Evolutionary conservation across 2,888 invertebrate genomes (phyloP), one percentile per base, ranked within the genome.

Genomic region (Platycnemis pennipes): DNA sequence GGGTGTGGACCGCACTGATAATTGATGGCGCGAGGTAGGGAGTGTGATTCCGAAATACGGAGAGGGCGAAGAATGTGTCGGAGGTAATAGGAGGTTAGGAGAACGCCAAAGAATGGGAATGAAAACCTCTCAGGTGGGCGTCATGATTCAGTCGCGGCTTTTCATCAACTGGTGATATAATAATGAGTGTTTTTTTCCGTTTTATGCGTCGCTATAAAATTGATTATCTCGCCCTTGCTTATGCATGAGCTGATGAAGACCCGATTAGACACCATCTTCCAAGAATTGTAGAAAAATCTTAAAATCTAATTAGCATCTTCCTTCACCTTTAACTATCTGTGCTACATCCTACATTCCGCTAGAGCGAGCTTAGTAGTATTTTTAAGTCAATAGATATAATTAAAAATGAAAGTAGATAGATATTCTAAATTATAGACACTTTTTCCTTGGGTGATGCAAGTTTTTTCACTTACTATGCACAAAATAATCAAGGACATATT

Each of bases 61-160:
- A 63, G 87, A 87, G 56, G 89, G 63, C 46, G 89, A 69, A 56
- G 77, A 77, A 77, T 77, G 77, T 13, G 91, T 91, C 37, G 26
- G 91, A 69, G 91, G 44, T 91, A 91, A 91, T 91, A 63, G 91
- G 44, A 91, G 91, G 91, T 91, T 91, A 91, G 91, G 53, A 89
- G 88, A 53, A 31, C 37, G 91, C 19, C 8, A 44, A n/a, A 42
- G 91, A 91, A 45, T 91, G 91, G 91, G 89, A 89, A 89, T 89
- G 89, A 89, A 31, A 56, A 89, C 19, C 3, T 77, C 37, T 77
- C 37, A 26, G 26, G 91, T 91, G 91, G 91, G 91, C 63, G 89
- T 56, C n/a, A 26, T 22, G 91, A 87, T 45, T n/a, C 44, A 46
- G 87, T 22, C 87, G 45, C 11, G 87, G 56, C 53, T 42, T 91